These are phyloP conservation scores for Characodon lateralis DNA, from an alignment of 2,797 vertebrate species.

Conservation along the genomic window DNA sequence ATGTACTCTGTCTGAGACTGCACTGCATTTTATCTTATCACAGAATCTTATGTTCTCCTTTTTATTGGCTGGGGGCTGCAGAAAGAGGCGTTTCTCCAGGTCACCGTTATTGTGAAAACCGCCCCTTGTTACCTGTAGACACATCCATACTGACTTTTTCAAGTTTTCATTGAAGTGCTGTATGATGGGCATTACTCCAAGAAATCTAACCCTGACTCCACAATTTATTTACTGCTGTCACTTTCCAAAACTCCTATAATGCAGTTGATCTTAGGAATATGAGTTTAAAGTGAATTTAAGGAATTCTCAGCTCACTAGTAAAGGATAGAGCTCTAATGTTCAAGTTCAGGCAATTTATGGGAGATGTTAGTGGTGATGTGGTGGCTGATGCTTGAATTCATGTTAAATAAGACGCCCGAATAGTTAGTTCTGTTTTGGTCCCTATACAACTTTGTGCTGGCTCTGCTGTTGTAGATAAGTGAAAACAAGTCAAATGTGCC, in stretches of 20 bases:
- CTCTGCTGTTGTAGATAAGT: neutral
- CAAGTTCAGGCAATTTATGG: neutral
- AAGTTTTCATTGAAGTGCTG: no score
- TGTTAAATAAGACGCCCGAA: neutral
- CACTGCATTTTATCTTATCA: no score
- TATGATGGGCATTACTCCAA: no score
- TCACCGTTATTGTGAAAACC: neutral
- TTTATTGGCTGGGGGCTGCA: neutral
- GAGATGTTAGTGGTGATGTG: neutral
- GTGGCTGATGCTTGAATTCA: neutral
- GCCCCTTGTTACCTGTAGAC: neutral
- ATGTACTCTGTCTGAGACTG: no score
- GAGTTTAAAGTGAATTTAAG: neutral
- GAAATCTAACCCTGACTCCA: no score
- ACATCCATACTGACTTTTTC: neutral
- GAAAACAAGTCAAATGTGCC: neutral
- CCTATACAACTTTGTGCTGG: neutral
- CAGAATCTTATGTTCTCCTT: neutral
- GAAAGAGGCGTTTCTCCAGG: neutral
- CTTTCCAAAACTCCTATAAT: no score
- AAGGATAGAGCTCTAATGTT: neutral
- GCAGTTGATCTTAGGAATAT: neutral
- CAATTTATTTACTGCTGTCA: no score
- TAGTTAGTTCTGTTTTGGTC: neutral
- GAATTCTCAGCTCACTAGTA: neutral